Evolutionary conservation across 2,888 invertebrate genomes (phyloP).

Genomic region (Pteria penguin): DNA sequence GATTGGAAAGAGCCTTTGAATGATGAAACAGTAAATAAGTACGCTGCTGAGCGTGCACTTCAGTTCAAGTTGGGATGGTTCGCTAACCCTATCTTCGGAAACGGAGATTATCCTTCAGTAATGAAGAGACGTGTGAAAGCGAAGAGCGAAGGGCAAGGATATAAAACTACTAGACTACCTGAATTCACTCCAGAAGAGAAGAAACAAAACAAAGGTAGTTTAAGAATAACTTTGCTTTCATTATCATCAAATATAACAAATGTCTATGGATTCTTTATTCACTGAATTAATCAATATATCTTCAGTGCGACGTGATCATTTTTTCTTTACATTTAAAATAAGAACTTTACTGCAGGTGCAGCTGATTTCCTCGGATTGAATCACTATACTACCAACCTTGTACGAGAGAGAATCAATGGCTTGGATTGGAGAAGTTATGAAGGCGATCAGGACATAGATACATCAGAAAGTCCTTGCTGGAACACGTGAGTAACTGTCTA

Average conservation of each 20-base stretch:
- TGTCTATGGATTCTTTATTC: no score
- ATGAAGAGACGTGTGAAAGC: constrained; percentile 67
- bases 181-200: constrained; percentile 73
- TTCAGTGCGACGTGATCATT: no score
- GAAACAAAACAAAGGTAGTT: constrained; percentile 68
- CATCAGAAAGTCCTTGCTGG: constrained; percentile 60
- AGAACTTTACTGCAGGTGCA: no score
- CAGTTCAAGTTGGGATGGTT: constrained; percentile 77
- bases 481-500: constrained; percentile 52
- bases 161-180: constrained; percentile 66
- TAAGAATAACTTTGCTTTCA: no score
- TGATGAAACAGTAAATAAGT: constrained; percentile 52
- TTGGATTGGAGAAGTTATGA: constrained; percentile 49
- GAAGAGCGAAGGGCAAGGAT: constrained; percentile 65
- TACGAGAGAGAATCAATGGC: constrained; percentile 39
- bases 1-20: constrained; percentile 71
- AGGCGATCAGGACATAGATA: constrained; percentile 57
- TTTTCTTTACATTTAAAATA: no score
- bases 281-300: no score
- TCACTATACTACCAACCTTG: constrained; percentile 83
- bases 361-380: constrained; percentile 88
- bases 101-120: constrained; percentile 82
- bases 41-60: constrained; percentile 68
- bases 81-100: constrained; percentile 74
- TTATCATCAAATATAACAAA: no score